A percentile compares a stretch with the other conserved stretches of the same genome.
Conservation (phyloP, 2,888 invertebrate genomes). For the Oithona nana region DNA sequence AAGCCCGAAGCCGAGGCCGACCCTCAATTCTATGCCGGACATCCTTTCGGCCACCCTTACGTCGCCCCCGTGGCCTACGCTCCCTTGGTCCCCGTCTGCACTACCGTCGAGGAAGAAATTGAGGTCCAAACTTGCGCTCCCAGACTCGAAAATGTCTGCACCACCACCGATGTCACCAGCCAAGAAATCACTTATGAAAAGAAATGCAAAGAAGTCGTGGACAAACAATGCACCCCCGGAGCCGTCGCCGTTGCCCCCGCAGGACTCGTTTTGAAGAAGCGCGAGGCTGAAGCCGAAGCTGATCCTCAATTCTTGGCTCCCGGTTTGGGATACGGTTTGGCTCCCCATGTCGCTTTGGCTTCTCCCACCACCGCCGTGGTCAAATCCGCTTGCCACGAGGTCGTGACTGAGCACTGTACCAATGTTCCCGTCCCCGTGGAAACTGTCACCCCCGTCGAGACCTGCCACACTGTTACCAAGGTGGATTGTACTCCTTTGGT, state of each 20-base stretch:
- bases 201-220: constrained; percentile 2
- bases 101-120: neutral
- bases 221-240: neutral
- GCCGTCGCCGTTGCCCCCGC: neutral
- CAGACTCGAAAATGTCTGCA: neutral
- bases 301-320: neutral
- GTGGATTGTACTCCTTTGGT: neutral
- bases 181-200: constrained; percentile 1
- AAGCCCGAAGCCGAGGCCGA: neutral
- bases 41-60: neutral
- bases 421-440: neutral
- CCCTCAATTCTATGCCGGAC: neutral
- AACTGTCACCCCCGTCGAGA: neutral
- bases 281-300: constrained; percentile 9
- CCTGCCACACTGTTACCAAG: neutral
- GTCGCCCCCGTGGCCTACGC: neutral
- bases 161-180: neutral
- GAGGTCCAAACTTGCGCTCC: neutral
- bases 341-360: neutral
- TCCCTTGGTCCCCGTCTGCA: neutral
- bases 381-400: neutral
- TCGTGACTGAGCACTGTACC: constrained; percentile 3
- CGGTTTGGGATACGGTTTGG: neutral
- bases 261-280: neutral
- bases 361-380: neutral